These are phyloP conservation scores for Anabacerthia variegaticeps DNA, from an alignment of 2,797 vertebrate species.

Conservation along the genomic window DNA sequence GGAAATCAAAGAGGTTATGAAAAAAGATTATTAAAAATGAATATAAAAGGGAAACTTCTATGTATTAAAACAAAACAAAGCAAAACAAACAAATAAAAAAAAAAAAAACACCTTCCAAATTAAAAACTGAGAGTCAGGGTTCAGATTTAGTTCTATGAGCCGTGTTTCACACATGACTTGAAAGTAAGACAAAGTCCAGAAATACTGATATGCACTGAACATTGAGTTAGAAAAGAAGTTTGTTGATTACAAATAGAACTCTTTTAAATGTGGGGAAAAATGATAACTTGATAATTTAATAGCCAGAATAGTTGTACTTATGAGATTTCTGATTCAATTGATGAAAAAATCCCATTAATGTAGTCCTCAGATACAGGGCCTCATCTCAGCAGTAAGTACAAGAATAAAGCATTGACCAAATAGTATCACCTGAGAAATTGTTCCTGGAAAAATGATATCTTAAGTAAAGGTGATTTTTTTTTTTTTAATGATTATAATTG, in stretches of 20 bases:
- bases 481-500: background rate
- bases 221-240: background rate
- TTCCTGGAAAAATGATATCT: background rate
- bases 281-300: background rate
- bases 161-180: background rate
- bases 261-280: background rate
- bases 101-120: background rate
- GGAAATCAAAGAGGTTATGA: constrained; percentile 21
- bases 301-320: background rate
- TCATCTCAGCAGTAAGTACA: background rate
- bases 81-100: background rate
- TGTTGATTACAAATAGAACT: background rate
- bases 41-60: background rate
- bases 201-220: background rate
- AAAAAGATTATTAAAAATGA: constrained; percentile 7
- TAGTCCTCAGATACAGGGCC: background rate
- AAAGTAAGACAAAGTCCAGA: background rate
- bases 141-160: background rate
- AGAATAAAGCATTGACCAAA: background rate
- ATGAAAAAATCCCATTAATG: background rate
- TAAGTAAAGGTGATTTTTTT: background rate
- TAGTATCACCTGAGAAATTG: background rate
- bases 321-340: background rate
- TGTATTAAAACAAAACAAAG: background rate
- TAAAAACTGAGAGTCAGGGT: background rate